Evolutionary conservation across 1,140 invertebrate genomes (phyloP), one percentile per base, ranked within the genome.

Genomic region (Drosophila miranda): DNA sequence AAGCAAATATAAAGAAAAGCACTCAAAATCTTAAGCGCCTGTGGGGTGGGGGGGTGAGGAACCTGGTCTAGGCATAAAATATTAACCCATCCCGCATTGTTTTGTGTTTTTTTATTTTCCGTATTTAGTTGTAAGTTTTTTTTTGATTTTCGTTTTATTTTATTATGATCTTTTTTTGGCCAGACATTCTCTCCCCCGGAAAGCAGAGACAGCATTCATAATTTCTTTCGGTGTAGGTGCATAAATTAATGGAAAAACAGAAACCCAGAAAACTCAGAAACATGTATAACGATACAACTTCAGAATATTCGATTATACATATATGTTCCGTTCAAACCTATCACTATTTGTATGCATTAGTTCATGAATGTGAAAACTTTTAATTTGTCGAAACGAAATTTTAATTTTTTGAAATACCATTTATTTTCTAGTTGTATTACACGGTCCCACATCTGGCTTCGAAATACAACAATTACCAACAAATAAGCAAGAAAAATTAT

Each of bases 221-320:
- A 46, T 46, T 54, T 45, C 66, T 67, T 53, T 67, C 41, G 63
- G 62, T 66, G 62, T 66, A 44, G 62, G 62, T 64, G 46, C 59
- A 44, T 28, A 52, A 64, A 51, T 19, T 11, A 64, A 52, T 21
- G 14, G 3, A 48, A 48, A n/a, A 13, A 14, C 26, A 16, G 6
- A 54, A 46, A 8, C 19, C 8, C 19, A 16, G 16, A 16, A 16
- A 16, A 16, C 16, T 1, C 16, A 23, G 23, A 23, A 6, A 26
- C 55, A 23, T 50, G n/a, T 16, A 50, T 30, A 11, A 30, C 8
- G 19, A 38, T 23, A 19, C 4, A 34, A 64, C n/a, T 54, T 41
- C 21, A 66, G 54, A 30, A 64, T 41, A 54, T 66, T 34, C 9
- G 14, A 42, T 53, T 23, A 26, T 52, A 8, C 34, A 19, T 38